These are phyloP conservation scores for Embidobia sp. DNA, from an alignment of 2,888 invertebrate species.

Conservation along the genomic window DNA sequence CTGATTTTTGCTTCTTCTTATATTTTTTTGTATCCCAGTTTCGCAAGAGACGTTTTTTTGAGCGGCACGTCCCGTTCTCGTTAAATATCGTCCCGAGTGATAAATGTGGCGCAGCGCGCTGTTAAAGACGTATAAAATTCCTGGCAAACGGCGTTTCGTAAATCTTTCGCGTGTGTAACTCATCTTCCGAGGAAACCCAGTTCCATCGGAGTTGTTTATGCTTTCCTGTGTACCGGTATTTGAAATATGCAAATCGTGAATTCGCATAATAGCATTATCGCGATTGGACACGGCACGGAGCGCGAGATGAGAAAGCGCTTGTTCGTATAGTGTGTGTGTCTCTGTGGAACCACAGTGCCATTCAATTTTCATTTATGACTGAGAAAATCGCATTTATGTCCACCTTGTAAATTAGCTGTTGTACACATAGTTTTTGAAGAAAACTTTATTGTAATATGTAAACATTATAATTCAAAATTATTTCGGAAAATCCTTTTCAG, in stretches of 20 bases:
- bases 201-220: constrained; percentile 79
- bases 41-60: constrained; percentile 19
- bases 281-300: constrained; percentile 65
- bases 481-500: too few relatives aligned
- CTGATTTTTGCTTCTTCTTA: background rate
- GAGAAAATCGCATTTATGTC: constrained; percentile 10
- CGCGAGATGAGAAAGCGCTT: constrained; percentile 63
- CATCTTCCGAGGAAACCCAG: constrained; percentile 78
- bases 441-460: too few relatives aligned
- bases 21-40: background rate
- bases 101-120: constrained; percentile 45
- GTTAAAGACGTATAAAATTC: constrained; percentile 58
- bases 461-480: too few relatives aligned
- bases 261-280: constrained; percentile 80
- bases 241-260: constrained; percentile 81
- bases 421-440: too few relatives aligned
- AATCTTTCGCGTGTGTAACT: constrained; percentile 80
- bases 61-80: constrained; percentile 14
- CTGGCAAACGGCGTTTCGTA: constrained; percentile 73
- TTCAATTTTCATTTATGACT: constrained; percentile 38
- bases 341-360: constrained; percentile 38
- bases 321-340: constrained; percentile 28
- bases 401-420: too few relatives aligned
- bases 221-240: constrained; percentile 80
- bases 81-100: constrained; percentile 46